These are phyloP conservation scores for Volucella bombylans DNA, from an alignment of 2,888 invertebrate species.

Conservation along the genomic window DNA sequence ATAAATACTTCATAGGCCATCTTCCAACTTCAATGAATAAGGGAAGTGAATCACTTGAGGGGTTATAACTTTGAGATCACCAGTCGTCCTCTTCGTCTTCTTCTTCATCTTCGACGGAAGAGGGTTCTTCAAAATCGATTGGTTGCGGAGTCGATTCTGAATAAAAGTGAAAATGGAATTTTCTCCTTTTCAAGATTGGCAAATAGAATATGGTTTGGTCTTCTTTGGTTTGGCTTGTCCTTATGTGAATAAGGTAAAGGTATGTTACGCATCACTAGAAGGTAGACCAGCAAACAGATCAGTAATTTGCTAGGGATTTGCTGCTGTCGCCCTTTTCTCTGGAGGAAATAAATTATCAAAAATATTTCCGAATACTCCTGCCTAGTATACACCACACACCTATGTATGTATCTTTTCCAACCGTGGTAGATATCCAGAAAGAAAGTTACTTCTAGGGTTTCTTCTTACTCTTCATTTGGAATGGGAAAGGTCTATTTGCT, in stretches of 20 bases:
- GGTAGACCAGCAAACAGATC: constrained; percentile 58
- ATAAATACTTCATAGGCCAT: constrained; percentile 64
- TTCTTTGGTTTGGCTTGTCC: no score
- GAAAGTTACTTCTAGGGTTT: constrained; percentile 30
- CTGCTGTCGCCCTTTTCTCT: constrained; percentile 53
- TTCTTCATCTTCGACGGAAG: constrained; percentile 8
- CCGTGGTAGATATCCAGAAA: constrained; percentile 8
- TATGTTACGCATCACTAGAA: constrained; percentile 49
- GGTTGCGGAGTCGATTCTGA: constrained; percentile 44
- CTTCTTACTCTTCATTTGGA: neutral
- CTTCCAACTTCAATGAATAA: constrained; percentile 8
- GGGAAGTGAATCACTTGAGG: constrained; percentile 62
- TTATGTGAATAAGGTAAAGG: neutral
- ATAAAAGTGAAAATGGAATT: constrained; percentile 54
- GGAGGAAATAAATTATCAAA: constrained; percentile 69
- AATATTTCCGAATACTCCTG: constrained; percentile 62
- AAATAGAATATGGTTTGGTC: constrained; percentile 4
- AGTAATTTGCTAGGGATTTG: constrained; percentile 65
- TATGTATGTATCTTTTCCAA: no score
- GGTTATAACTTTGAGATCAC: constrained; percentile 55
- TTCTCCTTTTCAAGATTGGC: constrained; percentile 11
- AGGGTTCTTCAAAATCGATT: constrained; percentile 63
- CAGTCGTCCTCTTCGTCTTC: no score
- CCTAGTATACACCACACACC: constrained; percentile 24
- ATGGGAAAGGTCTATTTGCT: constrained; percentile 54